Evolutionary conservation across 1,140 invertebrate genomes (phyloP), one percentile per base, ranked within the genome.

Genomic region (Drosophila pseudoobscura): DNA sequence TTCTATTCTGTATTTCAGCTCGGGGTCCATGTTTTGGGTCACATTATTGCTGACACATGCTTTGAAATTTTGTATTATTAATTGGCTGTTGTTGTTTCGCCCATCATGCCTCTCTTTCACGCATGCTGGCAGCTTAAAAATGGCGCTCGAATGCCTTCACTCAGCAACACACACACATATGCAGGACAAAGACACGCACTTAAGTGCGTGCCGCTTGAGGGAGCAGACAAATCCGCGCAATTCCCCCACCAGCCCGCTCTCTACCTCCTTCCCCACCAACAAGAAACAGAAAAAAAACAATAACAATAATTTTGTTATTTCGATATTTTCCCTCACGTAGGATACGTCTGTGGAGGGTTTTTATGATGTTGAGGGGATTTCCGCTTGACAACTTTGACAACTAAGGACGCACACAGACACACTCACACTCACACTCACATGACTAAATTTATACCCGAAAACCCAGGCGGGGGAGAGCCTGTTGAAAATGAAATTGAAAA

Each of bases 271-370:
- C 31, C 31, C n/a, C 45, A 43, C 20, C n/a, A 17, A 26, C n/a
- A 44, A 29, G 35, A 17, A 22, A 26, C n/a, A 44, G 20, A 45
- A 68, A 65, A 69, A 77, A 75, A 78, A 89, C 72, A 89, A 90
- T 87, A 90, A 87, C 84, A 89, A 89, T 89, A 89, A 89, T 89
- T 89, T 89, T 89, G 84, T 89, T 89, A 89, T 89, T 89, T 89
- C 84, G 84, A 89, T 89, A 89, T 90, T 89, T 89, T 63, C 66
- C 71, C 70, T 56, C 69, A 64, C 71, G 59, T 74, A 39, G 35
- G 11, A 39, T 39, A 57, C 54, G 60, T 63, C 52, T 73, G 58
- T 63, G 69, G 64, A 69, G 64, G 51, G 71, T 73, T 75, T 83
- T 79, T 76, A 79, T 79, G 78, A 80, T 83, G 78, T 85, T 75